Conservation (phyloP, 2,113 vertebrate species). For the Vulpes vulpes region DNA sequence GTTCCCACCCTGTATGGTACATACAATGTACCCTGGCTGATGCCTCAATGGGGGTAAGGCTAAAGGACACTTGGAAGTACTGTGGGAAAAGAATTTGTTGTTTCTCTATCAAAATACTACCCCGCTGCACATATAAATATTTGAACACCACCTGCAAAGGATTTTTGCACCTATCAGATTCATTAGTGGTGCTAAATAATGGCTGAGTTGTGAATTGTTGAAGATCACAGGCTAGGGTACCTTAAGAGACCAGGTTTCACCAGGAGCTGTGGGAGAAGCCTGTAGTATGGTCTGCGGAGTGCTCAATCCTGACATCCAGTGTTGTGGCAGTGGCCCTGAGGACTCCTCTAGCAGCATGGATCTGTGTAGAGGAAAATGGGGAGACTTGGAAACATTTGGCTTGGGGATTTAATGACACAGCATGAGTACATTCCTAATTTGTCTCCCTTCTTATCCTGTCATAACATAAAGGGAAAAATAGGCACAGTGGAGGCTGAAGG, state of each 20-base stretch:
- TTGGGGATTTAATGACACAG: background rate
- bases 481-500: background rate
- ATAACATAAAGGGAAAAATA: background rate
- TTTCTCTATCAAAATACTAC: background rate
- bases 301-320: background rate
- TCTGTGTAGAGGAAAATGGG: background rate
- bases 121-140: background rate
- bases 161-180: background rate
- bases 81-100: background rate
- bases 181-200: background rate
- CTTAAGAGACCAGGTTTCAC: background rate
- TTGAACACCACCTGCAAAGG: background rate
- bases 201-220: background rate
- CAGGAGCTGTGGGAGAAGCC: background rate
- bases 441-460: background rate
- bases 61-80: background rate
- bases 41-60: background rate
- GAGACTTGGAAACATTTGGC: background rate
- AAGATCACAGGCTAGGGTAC: background rate
- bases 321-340: background rate
- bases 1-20: background rate
- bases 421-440: background rate
- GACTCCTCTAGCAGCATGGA: background rate
- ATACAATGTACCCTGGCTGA: background rate
- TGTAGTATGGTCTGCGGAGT: background rate